A percentile compares a stretch with the other conserved stretches of the same genome.
Evolutionary conservation across 2,113 vertebrate species (phyloP).

Genomic region (Glaucidium brasilianum): DNA sequence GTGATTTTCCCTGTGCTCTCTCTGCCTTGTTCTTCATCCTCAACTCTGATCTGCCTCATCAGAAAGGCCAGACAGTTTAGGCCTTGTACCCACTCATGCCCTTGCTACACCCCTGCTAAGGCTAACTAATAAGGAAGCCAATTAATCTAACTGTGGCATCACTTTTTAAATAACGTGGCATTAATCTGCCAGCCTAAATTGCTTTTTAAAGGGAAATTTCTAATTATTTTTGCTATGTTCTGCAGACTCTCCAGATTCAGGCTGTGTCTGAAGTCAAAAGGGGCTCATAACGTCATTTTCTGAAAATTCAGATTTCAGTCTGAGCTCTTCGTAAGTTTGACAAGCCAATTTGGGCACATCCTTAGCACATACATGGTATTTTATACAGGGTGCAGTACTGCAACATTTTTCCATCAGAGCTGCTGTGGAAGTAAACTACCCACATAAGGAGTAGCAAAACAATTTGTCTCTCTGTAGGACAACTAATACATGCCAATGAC

Average conservation of each 20-base stretch:
- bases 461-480: not conserved
- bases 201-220: not conserved
- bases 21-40: not conserved
- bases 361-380: not conserved
- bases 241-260: not conserved
- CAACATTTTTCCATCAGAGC: not conserved
- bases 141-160: conserved; percentile 10
- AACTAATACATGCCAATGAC: not conserved
- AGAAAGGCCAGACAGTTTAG: not conserved
- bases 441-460: not conserved
- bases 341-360: not conserved
- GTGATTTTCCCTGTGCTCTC: not conserved
- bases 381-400: not conserved
- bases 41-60: not conserved
- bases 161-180: not conserved
- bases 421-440: not conserved
- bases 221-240: not conserved
- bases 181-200: not conserved
- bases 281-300: not conserved
- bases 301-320: not conserved
- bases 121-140: not conserved
- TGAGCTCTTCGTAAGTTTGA: fast-evolving
- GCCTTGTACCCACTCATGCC: not conserved
- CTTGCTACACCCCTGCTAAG: not conserved
- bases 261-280: not conserved